A percentile compares a stretch with the other conserved stretches of the same genome.
Conservation (phyloP, 2,888 invertebrate species). For the Luperina testacea region DNA sequence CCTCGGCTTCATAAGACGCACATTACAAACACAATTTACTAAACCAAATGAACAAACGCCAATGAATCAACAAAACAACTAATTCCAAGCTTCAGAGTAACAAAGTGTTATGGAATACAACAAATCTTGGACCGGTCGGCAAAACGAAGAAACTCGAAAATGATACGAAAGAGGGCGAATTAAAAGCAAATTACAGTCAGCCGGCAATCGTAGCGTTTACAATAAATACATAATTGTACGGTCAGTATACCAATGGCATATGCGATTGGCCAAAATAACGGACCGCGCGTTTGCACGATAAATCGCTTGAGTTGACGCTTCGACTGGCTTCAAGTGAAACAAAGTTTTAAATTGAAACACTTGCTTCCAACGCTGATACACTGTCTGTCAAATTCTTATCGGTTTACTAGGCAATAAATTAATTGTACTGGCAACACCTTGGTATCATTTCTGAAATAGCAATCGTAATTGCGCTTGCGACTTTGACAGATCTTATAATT, state of each 20-base stretch:
- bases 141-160: conserved; percentile 88
- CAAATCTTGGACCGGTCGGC: conserved; percentile 80
- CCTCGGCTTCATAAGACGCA: conserved; percentile 15
- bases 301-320: conserved; percentile 72
- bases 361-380: conserved; percentile 20
- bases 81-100: conserved; percentile 40
- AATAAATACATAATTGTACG: conserved; percentile 91
- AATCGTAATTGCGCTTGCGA: conserved; percentile 43
- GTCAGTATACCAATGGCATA: conserved; percentile 88
- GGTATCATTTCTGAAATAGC: conserved; percentile 35
- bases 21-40: conserved; percentile 22
- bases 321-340: conserved; percentile 55
- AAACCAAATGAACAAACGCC: conserved; percentile 34
- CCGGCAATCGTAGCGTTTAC: conserved; percentile 89
- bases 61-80: conserved; percentile 44
- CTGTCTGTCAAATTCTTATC: conserved; percentile 46
- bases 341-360: conserved; percentile 42
- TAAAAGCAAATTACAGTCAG: conserved; percentile 89
- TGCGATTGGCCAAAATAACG: conserved; percentile 85
- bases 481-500: conserved; percentile 59
- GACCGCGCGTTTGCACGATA: conserved; percentile 79
- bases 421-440: conserved; percentile 43
- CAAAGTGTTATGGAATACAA: conserved; percentile 68
- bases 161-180: conserved; percentile 89
- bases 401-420: conserved; percentile 19